These are phyloP conservation scores for Xanthia icteritia DNA, from an alignment of 2,888 invertebrate genomes.

Conservation along the genomic window DNA sequence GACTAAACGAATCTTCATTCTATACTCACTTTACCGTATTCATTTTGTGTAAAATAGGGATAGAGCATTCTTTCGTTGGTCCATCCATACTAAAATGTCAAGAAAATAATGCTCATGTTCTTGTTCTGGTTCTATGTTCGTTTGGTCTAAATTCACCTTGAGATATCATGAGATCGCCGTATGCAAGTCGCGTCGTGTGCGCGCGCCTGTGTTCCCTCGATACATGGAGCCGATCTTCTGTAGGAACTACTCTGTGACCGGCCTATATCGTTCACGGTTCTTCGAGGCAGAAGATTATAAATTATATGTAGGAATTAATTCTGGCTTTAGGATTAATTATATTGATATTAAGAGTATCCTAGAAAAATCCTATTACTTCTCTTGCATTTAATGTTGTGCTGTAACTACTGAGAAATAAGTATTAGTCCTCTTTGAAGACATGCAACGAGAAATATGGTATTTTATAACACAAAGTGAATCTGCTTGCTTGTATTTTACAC, in stretches of 20 bases:
- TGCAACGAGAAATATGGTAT: neutral
- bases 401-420: neutral
- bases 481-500: neutral
- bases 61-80: neutral
- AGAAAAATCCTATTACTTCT: neutral
- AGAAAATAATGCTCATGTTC: neutral
- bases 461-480: neutral
- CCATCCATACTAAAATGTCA: neutral
- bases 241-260: constrained; percentile 28
- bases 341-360: neutral
- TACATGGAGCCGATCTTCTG: neutral
- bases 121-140: neutral
- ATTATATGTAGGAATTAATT: constrained; percentile 23
- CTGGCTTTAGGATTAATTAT: neutral
- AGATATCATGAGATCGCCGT: neutral
- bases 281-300: constrained; percentile 35
- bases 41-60: neutral
- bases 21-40: neutral
- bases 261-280: constrained; percentile 69
- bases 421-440: neutral
- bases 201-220: too few relatives aligned
- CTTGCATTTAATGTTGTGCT: neutral
- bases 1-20: too few relatives aligned
- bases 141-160: neutral
- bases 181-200: neutral